Conservation (phyloP, 2,888 invertebrate species). For the Caenorhabditis sp. region DNA sequence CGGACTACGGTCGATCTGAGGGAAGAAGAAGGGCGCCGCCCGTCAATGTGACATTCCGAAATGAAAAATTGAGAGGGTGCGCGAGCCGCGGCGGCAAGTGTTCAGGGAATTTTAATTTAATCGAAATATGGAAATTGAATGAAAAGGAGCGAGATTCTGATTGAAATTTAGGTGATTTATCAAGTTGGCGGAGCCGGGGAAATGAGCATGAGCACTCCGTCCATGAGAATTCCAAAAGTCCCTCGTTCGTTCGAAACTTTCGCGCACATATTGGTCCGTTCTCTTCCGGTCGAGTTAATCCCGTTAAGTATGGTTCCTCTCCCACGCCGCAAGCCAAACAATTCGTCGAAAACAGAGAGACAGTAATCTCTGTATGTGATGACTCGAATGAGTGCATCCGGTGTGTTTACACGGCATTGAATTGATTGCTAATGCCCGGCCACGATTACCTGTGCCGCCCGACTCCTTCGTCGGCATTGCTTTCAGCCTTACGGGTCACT, state of each 20-base stretch:
- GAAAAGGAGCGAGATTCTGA: not conserved
- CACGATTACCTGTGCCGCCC: constrained; percentile 9
- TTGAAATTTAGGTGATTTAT: constrained; percentile 13
- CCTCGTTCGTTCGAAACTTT: not conserved
- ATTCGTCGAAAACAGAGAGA: constrained; percentile 15
- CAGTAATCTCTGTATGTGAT: constrained; percentile 37
- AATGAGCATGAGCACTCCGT: too few species aligned
- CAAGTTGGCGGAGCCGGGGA: constrained; percentile 33
- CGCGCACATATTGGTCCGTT: not conserved
- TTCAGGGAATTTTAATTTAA: too few species aligned
- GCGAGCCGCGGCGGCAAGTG: too few species aligned
- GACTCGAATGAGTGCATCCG: constrained; percentile 48
- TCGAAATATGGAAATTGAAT: constrained; percentile 13
- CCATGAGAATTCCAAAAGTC: too few species aligned
- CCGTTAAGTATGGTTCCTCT: constrained; percentile 14
- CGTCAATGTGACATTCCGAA: not conserved
- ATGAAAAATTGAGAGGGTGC: constrained; percentile 13
- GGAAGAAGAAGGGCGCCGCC: constrained; percentile 1
- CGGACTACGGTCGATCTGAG: too few species aligned
- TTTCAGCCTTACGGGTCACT: constrained; percentile 52
- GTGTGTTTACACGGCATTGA: constrained; percentile 50
- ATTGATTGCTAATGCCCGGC: constrained; percentile 29
- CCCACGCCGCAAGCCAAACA: constrained; percentile 42
- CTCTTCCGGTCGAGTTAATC: constrained; percentile 21
- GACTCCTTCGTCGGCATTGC: constrained; percentile 31